Percentiles rank a stretch among this genome's conserved stretches.
Conservation (phyloP, 2,888 invertebrate genomes). For the Phalangium opilio region DNA sequence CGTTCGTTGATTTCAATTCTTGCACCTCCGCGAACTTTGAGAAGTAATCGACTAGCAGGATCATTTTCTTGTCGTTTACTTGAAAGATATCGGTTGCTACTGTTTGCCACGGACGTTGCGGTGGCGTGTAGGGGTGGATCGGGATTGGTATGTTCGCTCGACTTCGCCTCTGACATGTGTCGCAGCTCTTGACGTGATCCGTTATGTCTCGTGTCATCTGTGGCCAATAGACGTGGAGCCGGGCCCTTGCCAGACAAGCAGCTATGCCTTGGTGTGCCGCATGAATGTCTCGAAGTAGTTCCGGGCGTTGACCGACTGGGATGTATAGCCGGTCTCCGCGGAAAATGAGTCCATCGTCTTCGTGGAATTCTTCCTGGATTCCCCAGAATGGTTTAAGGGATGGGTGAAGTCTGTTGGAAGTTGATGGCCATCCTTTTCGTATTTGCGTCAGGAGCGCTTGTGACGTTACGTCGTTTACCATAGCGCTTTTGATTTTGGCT, state of each 20-base stretch:
- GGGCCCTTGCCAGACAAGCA: background rate
- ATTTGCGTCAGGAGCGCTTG: background rate
- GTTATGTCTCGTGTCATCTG: background rate
- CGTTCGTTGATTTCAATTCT: too few species aligned
- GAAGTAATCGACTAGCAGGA: too few species aligned
- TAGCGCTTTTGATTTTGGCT: background rate
- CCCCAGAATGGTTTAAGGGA: background rate
- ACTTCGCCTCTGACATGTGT: too few species aligned
- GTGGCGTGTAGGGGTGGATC: too few species aligned
- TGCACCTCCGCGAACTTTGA: too few species aligned
- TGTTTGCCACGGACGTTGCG: too few species aligned
- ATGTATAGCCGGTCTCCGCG: background rate
- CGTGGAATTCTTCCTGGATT: background rate
- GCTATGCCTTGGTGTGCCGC: conserved; percentile 1
- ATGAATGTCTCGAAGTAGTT: background rate
- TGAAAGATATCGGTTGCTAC: too few species aligned
- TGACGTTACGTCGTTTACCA: background rate
- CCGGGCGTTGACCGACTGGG: background rate
- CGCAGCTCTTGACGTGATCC: background rate
- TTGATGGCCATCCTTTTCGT: too few species aligned
- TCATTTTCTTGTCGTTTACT: too few species aligned
- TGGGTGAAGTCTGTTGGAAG: too few species aligned
- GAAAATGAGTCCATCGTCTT: background rate
- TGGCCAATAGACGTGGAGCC: conserved; percentile 1
- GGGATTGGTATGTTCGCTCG: too few species aligned